A percentile compares a stretch with the other conserved stretches of the same genome.
These are phyloP conservation scores for Grammomys dolichurus DNA, from an alignment of 2,113 vertebrate species.

Conservation along the genomic window DNA sequence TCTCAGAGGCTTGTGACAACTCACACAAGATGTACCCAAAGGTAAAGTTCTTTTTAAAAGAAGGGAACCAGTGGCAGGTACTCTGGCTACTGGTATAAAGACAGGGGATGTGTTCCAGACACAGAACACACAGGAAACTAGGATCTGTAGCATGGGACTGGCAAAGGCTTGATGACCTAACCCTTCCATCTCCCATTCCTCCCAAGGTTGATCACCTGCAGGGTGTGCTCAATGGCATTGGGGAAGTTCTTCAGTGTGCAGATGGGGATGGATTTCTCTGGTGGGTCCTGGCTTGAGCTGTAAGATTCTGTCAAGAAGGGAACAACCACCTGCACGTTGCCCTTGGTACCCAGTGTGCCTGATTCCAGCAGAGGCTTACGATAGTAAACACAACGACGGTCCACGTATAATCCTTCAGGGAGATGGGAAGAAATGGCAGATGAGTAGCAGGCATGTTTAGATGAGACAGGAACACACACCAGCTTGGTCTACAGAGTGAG, in stretches of 20 bases:
- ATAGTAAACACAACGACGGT: constrained; percentile 93
- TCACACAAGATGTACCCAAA: no score
- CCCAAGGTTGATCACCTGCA: constrained; percentile 87
- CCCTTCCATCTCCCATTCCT: neutral
- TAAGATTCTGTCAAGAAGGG: constrained; percentile 96
- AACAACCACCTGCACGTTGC: constrained; percentile 83
- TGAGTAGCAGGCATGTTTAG: no score
- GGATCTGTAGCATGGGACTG: neutral
- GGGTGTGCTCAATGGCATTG: constrained; percentile 94
- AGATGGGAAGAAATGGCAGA: no score
- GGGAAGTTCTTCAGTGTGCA: constrained; percentile 96
- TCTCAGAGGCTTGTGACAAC: neutral
- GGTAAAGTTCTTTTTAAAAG: no score
- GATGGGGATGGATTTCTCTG: constrained; percentile 97
- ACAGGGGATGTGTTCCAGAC: neutral
- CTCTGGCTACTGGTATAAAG: neutral
- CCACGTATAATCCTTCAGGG: constrained; percentile 87
- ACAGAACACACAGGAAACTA: neutral
- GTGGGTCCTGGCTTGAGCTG: constrained; percentile 97
- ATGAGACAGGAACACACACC: no score
- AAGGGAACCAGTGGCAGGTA: no score
- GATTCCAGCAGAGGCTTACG: constrained; percentile 94
- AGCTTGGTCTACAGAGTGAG: no score
- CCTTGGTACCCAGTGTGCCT: constrained; percentile 94
- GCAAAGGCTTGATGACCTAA: neutral